These are phyloP conservation scores for Donacobius atricapilla DNA, from an alignment of 2,113 vertebrate species.

Conservation along the genomic window DNA sequence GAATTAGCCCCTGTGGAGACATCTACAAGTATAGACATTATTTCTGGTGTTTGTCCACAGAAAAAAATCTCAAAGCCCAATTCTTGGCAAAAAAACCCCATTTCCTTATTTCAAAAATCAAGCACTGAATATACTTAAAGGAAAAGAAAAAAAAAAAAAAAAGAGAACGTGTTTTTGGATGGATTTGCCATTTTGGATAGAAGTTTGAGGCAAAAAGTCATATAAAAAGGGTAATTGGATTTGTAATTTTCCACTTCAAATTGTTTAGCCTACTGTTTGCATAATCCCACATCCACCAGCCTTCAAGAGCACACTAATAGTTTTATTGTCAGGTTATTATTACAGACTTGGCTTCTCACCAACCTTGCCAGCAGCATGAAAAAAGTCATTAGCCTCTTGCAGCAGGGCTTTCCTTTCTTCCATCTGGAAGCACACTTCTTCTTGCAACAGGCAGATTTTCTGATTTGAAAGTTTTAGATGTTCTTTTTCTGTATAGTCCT, in stretches of 20 bases:
- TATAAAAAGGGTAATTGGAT: background rate
- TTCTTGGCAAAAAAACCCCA: background rate
- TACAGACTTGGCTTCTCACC: conserved; percentile 17
- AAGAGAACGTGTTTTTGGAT: accelerated
- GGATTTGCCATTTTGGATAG: background rate
- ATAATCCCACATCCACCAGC: background rate
- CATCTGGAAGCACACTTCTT: conserved; percentile 71
- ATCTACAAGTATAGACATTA: background rate
- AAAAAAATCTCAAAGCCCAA: background rate
- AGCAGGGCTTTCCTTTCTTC: conserved; percentile 67
- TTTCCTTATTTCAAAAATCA: background rate
- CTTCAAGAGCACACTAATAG: background rate
- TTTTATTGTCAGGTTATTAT: background rate
- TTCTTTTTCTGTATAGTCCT: conserved; percentile 69
- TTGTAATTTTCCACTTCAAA: background rate
- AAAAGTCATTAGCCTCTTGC: conserved; percentile 80
- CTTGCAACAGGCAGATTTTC: conserved; percentile 69
- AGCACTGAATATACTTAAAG: background rate
- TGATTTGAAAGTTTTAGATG: conserved; percentile 70
- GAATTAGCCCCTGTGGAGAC: background rate
- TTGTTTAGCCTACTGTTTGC: background rate
- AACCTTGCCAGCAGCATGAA: conserved; percentile 78
- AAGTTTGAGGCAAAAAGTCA: background rate
- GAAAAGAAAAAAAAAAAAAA: background rate
- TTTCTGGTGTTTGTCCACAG: background rate